Evolutionary conservation across 2,797 vertebrate genomes (phyloP).

Genomic region (Masticophis lateralis): DNA sequence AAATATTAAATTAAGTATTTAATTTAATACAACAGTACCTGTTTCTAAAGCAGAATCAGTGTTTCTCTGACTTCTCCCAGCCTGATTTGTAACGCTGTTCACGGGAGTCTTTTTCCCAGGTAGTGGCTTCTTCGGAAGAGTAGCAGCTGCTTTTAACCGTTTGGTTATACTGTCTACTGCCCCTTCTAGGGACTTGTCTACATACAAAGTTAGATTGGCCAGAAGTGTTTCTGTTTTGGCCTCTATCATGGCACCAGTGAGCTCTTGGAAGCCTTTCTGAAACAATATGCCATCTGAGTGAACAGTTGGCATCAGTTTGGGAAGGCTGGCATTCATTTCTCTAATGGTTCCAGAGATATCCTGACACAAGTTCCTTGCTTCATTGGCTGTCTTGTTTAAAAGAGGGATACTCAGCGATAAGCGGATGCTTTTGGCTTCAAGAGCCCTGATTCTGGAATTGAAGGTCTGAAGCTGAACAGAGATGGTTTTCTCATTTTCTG

Average conservation of each 20-base stretch:
- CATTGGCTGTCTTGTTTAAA: slow-evolving; percentile 70
- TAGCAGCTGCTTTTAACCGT: slow-evolving; percentile 71
- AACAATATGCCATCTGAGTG: slow-evolving; percentile 63
- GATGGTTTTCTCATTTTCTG: slow-evolving; percentile 58
- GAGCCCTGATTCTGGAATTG: slow-evolving; percentile 72
- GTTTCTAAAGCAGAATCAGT: slow-evolving; percentile 63
- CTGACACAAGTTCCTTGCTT: slow-evolving; percentile 62
- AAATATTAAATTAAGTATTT: background rate
- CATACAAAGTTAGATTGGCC: slow-evolving; percentile 68
- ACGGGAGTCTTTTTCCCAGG: slow-evolving; percentile 56
- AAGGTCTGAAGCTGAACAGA: slow-evolving; percentile 67
- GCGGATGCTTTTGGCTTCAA: slow-evolving; percentile 71
- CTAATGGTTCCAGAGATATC: slow-evolving; percentile 54
- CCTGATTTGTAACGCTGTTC: slow-evolving; percentile 50
- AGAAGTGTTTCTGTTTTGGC: slow-evolving; percentile 63
- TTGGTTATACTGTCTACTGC: slow-evolving; percentile 59
- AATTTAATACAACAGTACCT: too few relatives aligned
- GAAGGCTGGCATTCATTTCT: slow-evolving; percentile 62
- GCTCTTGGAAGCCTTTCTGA: slow-evolving; percentile 68
- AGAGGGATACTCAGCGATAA: slow-evolving; percentile 66
- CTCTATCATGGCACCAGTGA: slow-evolving; percentile 68
- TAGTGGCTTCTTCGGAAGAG: slow-evolving; percentile 60
- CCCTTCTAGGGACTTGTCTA: slow-evolving; percentile 53
- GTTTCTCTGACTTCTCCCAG: slow-evolving; percentile 72
- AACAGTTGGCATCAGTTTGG: slow-evolving; percentile 57